These are phyloP conservation scores for Torymus tubicola DNA, from an alignment of 2,888 invertebrate genomes.

Conservation along the genomic window DNA sequence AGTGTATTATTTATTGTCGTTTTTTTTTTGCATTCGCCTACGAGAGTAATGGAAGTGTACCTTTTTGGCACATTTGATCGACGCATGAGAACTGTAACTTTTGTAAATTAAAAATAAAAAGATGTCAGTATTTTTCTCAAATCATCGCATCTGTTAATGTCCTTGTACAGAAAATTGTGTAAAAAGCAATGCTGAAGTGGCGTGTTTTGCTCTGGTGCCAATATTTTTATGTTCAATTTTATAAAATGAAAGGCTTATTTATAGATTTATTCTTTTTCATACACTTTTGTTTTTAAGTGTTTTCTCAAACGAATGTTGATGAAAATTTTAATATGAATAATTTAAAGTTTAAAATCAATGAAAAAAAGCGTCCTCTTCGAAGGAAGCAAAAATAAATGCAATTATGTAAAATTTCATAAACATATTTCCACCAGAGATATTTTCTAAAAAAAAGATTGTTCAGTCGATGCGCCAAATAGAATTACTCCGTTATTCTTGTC, in stretches of 20 bases:
- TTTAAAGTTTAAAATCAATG: neutral
- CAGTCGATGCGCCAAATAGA: constrained; percentile 54
- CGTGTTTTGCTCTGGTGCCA: constrained; percentile 42
- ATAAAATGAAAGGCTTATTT: constrained; percentile 1
- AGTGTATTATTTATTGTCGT: constrained; percentile 39
- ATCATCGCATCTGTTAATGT: constrained; percentile 49
- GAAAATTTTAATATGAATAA: too few species aligned
- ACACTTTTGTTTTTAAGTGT: too few species aligned
- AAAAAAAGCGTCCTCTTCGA: too few species aligned
- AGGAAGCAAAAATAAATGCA: neutral
- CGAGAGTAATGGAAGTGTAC: constrained; percentile 52
- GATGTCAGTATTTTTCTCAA: constrained; percentile 56
- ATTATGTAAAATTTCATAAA: constrained; percentile 42
- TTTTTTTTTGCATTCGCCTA: constrained; percentile 41
- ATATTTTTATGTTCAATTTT: constrained; percentile 50
- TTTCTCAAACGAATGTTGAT: too few species aligned
- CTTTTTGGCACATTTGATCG: constrained; percentile 48
- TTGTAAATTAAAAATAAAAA: constrained; percentile 54
- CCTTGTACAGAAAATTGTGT: constrained; percentile 42
- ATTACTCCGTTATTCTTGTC: constrained; percentile 54
- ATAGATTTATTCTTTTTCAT: neutral
- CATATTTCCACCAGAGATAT: constrained; percentile 45
- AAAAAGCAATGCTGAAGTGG: constrained; percentile 43
- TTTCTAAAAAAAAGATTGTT: constrained; percentile 26
- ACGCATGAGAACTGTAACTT: constrained; percentile 45